Conservation (phyloP, 2,113 vertebrate species). For the Pangasianodon gigas region DNA sequence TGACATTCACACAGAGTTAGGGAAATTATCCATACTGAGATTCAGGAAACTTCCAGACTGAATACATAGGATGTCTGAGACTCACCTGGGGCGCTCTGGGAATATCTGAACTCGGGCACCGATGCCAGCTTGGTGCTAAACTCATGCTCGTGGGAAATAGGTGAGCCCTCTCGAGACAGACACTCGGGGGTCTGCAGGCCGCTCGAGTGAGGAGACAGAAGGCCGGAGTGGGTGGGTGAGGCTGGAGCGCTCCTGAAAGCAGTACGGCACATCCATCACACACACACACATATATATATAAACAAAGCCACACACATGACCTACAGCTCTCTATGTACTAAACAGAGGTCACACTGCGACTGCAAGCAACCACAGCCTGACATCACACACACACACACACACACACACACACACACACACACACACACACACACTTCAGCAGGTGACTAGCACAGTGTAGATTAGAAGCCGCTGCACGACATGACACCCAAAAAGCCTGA, state of each 20-base stretch:
- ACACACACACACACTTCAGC: neutral
- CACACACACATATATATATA: neutral
- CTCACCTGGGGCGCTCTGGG: constrained; percentile 95
- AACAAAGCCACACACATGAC: neutral
- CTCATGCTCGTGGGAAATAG: constrained; percentile 89
- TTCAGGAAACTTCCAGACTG: neutral
- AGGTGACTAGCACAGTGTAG: neutral
- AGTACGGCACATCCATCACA: constrained; percentile 8
- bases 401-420: neutral
- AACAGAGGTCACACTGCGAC: neutral
- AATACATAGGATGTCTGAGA: neutral
- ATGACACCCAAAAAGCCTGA: neutral
- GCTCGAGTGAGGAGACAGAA: constrained; percentile 89
- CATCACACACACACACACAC: constrained; percentile 14
- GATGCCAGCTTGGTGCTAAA: constrained; percentile 90
- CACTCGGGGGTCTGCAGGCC: constrained; percentile 97
- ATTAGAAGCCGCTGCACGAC: constrained; percentile 2
- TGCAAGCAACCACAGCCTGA: neutral
- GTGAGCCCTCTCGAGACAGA: constrained; percentile 94
- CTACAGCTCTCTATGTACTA: neutral
- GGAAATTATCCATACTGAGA: neutral
- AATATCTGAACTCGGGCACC: constrained; percentile 93
- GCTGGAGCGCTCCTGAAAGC: constrained; percentile 89
- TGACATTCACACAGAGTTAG: constrained; percentile 49
- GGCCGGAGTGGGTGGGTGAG: constrained; percentile 93